Percentiles rank a stretch among this genome's conserved stretches.
phyloP scores from a whole-genome alignment of 2,888 invertebrate species.

The Acleris cristana region DNA sequence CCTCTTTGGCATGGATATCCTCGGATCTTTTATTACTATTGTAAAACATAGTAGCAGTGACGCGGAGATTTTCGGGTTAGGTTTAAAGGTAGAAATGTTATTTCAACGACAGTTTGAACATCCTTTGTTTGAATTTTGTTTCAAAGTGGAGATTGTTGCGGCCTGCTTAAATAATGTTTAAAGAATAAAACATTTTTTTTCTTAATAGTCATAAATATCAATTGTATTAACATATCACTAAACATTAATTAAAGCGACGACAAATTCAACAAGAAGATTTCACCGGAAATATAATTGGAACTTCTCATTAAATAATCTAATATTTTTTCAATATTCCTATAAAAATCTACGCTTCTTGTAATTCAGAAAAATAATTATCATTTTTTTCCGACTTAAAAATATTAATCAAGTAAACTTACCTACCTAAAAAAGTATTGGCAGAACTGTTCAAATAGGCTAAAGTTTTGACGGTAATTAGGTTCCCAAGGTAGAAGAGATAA shows the following conservation, averaged over 20 bases:
- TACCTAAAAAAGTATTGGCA: slow-evolving; percentile 21
- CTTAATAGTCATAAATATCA: neutral
- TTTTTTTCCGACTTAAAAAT: neutral
- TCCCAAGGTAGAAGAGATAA: slow-evolving; percentile 22
- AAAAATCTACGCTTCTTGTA: too few relatives aligned
- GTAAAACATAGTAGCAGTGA: slow-evolving; percentile 52
- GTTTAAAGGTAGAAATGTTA: slow-evolving; percentile 35
- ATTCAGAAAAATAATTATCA: neutral
- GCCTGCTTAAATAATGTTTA: neutral
- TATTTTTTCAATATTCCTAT: too few relatives aligned
- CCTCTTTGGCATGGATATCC: slow-evolving; percentile 52
- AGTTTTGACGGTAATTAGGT: slow-evolving; percentile 27
- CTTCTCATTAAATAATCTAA: too few relatives aligned
- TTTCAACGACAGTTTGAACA: slow-evolving; percentile 10
- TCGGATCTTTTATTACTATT: slow-evolving; percentile 59
- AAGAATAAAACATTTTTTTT: neutral
- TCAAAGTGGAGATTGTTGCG: neutral
- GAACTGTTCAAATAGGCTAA: slow-evolving; percentile 24
- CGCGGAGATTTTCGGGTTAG: slow-evolving; percentile 41
- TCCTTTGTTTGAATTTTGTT: slow-evolving; percentile 14
- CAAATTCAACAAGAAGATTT: too few relatives aligned
- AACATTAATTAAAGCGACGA: too few relatives aligned
- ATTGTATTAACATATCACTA: too few relatives aligned
- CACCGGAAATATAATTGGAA: too few relatives aligned
- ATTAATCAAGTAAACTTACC: neutral